Evolutionary conservation across 1,140 invertebrate genomes (phyloP).

Genomic region (Probaryconus sp.): DNA sequence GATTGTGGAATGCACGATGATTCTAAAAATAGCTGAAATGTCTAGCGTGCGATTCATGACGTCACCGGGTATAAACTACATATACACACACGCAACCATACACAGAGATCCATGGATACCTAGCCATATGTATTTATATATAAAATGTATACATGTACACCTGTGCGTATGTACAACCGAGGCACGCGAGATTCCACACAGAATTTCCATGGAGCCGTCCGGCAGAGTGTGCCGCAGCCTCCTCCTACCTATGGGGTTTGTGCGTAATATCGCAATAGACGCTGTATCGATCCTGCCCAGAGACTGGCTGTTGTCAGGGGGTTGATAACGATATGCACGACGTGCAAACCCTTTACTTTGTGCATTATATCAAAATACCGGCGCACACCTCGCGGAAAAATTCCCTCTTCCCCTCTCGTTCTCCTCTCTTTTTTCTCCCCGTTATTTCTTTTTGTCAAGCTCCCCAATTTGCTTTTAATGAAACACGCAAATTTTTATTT

Average conservation of each 20-base stretch:
- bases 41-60: conserved; percentile 27
- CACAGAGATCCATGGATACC: no score
- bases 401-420: not conserved
- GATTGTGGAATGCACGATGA: conserved; percentile 10
- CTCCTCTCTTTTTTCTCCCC: not conserved
- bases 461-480: no score
- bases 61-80: conserved; percentile 20
- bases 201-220: conserved; percentile 62
- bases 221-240: conserved; percentile 30
- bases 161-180: conserved; percentile 9
- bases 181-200: conserved; percentile 47
- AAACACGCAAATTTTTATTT: no score
- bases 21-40: conserved; percentile 20
- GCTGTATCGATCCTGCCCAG: conserved; percentile 74
- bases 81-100: no score
- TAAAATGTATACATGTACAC: no score
- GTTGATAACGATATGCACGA: conserved; percentile 73
- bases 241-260: conserved; percentile 69
- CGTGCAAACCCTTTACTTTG: conserved; percentile 37
- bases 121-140: no score
- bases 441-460: no score
- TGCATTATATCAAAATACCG: conserved; percentile 33
- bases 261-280: conserved; percentile 74
- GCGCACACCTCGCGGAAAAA: conserved; percentile 5
- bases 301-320: conserved; percentile 73